Base-by-base conservation (phyloP, 37 sponge, comb jelly and placozoan genomes). In the Beroe ovata region DNA sequence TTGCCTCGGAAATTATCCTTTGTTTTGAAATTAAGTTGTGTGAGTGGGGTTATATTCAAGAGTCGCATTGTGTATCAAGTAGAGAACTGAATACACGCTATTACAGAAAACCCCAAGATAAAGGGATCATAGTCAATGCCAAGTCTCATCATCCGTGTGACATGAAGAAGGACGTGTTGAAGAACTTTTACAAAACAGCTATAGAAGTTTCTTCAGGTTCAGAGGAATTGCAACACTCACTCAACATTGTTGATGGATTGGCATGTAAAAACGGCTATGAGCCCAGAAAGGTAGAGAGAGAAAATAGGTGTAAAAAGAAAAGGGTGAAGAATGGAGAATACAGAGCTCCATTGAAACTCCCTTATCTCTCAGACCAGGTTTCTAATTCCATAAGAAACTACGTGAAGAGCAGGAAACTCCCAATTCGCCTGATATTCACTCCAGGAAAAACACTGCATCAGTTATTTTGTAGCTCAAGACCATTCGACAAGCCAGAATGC, bases 41-140 rank as follows among this genome's bases (percentile, higher is more conserved):
- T n/a, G n/a, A n/a, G n/a, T n/a, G n/a, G n/a, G n/a, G n/a, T n/a
- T n/a, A n/a, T n/a, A n/a, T n/a, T n/a, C n/a, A n/a, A n/a, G n/a
- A n/a, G n/a, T n/a, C n/a, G n/a, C n/a, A n/a, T n/a, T n/a, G n/a
- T n/a, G n/a, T n/a, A n/a, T n/a, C n/a, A n/a, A n/a, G n/a, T n/a
- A n/a, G n/a, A n/a, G n/a, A n/a, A n/a, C n/a, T n/a, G n/a, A n/a
- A n/a, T n/a, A n/a, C n/a, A n/a, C 8, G 63, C 28, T 62, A 62
- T 62, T n/a, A 62, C n/a, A 62, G 63, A 18, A 62, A 62, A 18
- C 63, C 63, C n/a, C 63, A 62, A 18, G 26, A 62, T 18, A 62
- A 62, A 16, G 63, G 63, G 4, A 62, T 62, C 26, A 62, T 62
- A 62, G 28, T 62, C 21, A 23, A 62, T 18, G 11, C 63, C 26